Evolutionary conservation across 2,113 vertebrate genomes (phyloP), one percentile per base, ranked within the genome.

Genomic region (Nyctibius bracteatus): DNA sequence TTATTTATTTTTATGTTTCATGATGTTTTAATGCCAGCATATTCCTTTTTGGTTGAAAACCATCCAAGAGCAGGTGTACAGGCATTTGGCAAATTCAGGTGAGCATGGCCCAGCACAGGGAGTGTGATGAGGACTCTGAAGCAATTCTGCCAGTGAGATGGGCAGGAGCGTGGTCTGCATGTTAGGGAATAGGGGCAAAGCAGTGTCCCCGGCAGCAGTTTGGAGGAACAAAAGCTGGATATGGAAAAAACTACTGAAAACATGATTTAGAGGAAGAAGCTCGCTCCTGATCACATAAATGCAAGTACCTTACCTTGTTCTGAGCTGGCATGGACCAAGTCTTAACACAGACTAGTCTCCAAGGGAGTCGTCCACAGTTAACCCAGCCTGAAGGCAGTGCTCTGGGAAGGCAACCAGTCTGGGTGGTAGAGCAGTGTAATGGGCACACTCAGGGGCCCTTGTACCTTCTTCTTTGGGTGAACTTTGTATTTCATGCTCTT

Each of bases 361-460:
- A 46, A 52, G 49, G 47, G n/a, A 43, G 35, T 59, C 23, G 31
- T 55, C n/a, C n/a, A 39, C 47, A 59, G 30, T 73, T 77, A 88
- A 81, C 23, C 33, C 41, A 84, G 51, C 41, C 39, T 49, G 41
- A 72, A 7, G 3, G 5, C n/a, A 17, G 44, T 61, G 49, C 41
- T 88, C 15, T 0, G 1, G 46, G 44, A 61, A 52, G 47, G 21
- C 43, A 51, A 33, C 11, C 20, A 37, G 25, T 55, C 22, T 7
- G 4, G 20, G 21, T 0, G 0, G 39, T 41, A 78, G 65, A 77
- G 43, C 30, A 54, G 17, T 28, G 24, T 46, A 27, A n/a, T 47
- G 30, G 37, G 39, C 39, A 73, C 18, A 10, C 12, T 78, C 43
- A 23, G 0, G n/a, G n/a, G 24, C 33, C 14, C 58, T 82, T 8